These are phyloP conservation scores for Rachycentron canadum DNA, from an alignment of 2,797 vertebrate species.

Conservation along the genomic window DNA sequence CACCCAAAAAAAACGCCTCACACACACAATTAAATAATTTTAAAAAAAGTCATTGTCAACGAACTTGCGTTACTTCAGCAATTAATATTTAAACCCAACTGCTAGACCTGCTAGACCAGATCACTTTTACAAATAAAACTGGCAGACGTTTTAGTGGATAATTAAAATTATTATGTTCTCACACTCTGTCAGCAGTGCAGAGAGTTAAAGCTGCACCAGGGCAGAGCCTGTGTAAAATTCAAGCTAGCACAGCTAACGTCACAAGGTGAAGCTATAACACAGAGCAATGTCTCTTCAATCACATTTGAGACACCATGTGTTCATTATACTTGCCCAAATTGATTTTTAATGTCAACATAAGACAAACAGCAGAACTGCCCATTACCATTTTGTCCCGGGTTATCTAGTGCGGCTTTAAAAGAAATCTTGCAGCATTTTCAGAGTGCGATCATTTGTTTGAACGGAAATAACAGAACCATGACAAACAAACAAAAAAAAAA, in stretches of 20 bases:
- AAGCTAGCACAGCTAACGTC: conserved; percentile 2
- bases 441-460: conserved; percentile 7
- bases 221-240: neutral
- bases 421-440: no score
- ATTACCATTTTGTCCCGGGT: neutral
- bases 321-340: neutral
- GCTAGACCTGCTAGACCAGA: conserved; percentile 3
- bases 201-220: neutral
- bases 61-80: neutral
- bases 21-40: no score
- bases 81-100: conserved; percentile 6
- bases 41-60: conserved; percentile 2
- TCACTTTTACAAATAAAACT: neutral
- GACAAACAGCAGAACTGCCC: neutral
- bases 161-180: neutral
- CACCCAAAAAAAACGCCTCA: neutral
- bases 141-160: neutral
- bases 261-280: neutral
- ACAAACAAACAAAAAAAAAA: conserved; percentile 17
- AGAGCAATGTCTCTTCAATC: neutral
- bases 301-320: neutral
- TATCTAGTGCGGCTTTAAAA: conserved; percentile 3
- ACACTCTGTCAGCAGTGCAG: conserved; percentile 14
- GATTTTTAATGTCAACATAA: conserved; percentile 1
- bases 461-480: conserved; percentile 4